phyloP scores from a whole-genome alignment of 2,113 vertebrate species.

The Lepisosteus osseus region DNA sequence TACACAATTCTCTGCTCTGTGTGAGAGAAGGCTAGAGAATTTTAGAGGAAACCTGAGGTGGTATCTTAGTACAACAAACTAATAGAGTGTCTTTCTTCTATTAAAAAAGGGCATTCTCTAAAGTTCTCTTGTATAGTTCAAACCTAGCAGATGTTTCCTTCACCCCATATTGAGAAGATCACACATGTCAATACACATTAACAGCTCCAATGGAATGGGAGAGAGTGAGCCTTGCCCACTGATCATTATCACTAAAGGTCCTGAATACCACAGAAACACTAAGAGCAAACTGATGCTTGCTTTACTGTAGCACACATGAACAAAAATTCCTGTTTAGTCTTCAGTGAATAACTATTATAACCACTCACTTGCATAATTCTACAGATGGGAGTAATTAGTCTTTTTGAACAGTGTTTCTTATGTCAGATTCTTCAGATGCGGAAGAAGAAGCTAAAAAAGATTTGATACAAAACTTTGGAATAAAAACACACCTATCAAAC shows the following conservation, averaged over 20 bases:
- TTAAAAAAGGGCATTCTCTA: slow-evolving; percentile 2
- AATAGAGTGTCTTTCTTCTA: not conserved
- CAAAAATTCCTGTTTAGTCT: too few relatives aligned
- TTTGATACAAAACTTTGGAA: too few relatives aligned
- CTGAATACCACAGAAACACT: slow-evolving; percentile 34
- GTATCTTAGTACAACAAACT: not conserved
- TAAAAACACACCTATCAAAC: too few relatives aligned
- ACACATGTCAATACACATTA: slow-evolving; percentile 48
- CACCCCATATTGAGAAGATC: slow-evolving; percentile 43
- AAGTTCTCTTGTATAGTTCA: not conserved
- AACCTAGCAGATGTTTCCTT: slow-evolving; percentile 34
- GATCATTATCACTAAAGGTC: slow-evolving; percentile 48
- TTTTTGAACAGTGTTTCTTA: too few relatives aligned
- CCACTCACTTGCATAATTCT: too few relatives aligned
- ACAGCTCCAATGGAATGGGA: slow-evolving; percentile 10
- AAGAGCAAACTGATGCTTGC: slow-evolving; percentile 29
- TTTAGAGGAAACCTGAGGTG: too few relatives aligned
- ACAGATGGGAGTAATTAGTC: too few relatives aligned
- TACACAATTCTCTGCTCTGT: too few relatives aligned
- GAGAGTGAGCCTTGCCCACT: slow-evolving; percentile 43
- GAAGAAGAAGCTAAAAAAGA: too few relatives aligned
- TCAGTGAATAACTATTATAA: too few relatives aligned
- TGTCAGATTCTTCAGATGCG: too few relatives aligned
- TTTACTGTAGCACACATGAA: slow-evolving; percentile 49
- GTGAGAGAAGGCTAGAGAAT: too few relatives aligned